Percentiles rank a stretch among this genome's conserved stretches.
These are phyloP conservation scores for Tipula vernalis DNA, from an alignment of 2,888 invertebrate species.

Conservation along the genomic window DNA sequence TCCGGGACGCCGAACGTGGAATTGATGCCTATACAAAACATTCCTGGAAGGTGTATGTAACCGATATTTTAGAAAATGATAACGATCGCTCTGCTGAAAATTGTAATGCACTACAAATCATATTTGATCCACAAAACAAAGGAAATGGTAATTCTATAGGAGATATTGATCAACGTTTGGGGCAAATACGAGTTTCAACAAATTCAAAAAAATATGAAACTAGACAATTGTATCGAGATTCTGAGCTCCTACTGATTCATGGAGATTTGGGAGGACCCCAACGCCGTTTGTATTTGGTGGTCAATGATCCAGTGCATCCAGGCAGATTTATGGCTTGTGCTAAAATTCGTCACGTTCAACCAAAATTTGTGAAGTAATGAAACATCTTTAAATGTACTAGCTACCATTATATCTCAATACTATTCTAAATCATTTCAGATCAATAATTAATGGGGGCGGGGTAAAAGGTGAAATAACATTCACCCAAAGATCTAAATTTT, in stretches of 20 bases:
- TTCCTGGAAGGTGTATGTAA: constrained; percentile 79
- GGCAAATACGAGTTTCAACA: constrained; percentile 58
- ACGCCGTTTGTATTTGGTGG: constrained; percentile 64
- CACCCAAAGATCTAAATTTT: constrained; percentile 67
- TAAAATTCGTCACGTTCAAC: constrained; percentile 55
- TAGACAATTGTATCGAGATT: constrained; percentile 49
- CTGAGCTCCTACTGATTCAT: constrained; percentile 54
- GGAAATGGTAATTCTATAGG: constrained; percentile 59
- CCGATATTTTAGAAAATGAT: constrained; percentile 71
- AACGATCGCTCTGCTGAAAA: constrained; percentile 57
- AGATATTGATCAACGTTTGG: constrained; percentile 64
- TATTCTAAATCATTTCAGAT: constrained; percentile 37
- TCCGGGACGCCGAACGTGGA: constrained; percentile 36
- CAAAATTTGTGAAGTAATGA: constrained; percentile 57
- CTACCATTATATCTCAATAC: background rate
- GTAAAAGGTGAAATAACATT: constrained; percentile 68
- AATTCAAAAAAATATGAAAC: constrained; percentile 42
- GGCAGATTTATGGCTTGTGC: constrained; percentile 75
- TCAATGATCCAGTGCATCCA: constrained; percentile 62
- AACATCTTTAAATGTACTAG: background rate
- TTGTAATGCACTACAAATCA: constrained; percentile 71
- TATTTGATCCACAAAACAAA: constrained; percentile 70
- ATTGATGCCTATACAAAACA: constrained; percentile 52
- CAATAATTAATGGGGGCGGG: constrained; percentile 61
- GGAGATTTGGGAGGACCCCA: constrained; percentile 63